Percentiles rank a stretch among this genome's conserved stretches.
These are phyloP conservation scores for Maconellicoccus hirsutus DNA, from an alignment of 1,140 invertebrate genomes.

Conservation along the genomic window DNA sequence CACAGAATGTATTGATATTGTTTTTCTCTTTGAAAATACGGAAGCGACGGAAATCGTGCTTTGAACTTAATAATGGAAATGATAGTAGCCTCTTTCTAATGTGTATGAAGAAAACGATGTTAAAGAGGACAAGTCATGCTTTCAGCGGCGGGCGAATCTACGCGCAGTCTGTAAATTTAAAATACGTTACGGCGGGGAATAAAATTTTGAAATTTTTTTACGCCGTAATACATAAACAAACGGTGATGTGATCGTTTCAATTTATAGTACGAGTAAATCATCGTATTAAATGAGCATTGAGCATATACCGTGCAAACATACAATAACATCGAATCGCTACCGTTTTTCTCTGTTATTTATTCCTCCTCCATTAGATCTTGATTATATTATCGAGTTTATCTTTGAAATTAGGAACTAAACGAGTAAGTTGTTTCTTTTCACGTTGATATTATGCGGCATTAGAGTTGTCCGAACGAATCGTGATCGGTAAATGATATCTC, in stretches of 20 bases:
- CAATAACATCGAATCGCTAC: neutral
- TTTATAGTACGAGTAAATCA: neutral
- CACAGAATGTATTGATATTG: slow-evolving; percentile 1
- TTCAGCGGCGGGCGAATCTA: neutral
- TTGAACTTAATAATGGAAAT: slow-evolving; percentile 16
- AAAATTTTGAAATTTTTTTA: neutral
- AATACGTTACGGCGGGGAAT: no score
- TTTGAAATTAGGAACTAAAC: slow-evolving; percentile 16
- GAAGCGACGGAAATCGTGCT: slow-evolving; percentile 17
- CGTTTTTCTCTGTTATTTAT: neutral
- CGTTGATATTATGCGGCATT: neutral
- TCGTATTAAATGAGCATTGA: neutral
- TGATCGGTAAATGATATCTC: slow-evolving; percentile 21
- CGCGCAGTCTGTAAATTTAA: no score
- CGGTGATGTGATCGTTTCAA: neutral
- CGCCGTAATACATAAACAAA: neutral
- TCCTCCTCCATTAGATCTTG: neutral
- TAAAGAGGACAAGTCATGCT: neutral
- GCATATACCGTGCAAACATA: neutral
- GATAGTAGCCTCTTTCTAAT: neutral
- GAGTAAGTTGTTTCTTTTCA: slow-evolving; percentile 13
- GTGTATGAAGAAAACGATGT: neutral
- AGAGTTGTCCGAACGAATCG: slow-evolving; percentile 12
- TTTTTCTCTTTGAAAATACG: slow-evolving; percentile 21
- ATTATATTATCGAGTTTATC: neutral